Conservation (phyloP, 1,140 invertebrate genomes). For the Sycobia sp. region DNA sequence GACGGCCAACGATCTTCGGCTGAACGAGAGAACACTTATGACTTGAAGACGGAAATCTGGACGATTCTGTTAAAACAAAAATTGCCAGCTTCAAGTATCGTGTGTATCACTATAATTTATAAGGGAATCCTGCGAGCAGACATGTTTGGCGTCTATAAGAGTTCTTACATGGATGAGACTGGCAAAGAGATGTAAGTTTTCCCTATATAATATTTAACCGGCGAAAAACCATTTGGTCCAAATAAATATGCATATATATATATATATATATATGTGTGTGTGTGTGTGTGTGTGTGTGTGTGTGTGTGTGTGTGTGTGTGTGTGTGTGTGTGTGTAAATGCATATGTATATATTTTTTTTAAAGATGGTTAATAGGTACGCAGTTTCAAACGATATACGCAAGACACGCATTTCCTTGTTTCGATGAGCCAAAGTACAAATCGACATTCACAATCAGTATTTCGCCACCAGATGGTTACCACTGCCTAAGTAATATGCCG, state of each 20-base stretch:
- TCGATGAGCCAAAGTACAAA: slow-evolving; percentile 92
- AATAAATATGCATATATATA: background rate
- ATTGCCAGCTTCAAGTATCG: slow-evolving; percentile 53
- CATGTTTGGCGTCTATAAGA: slow-evolving; percentile 71
- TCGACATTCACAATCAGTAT: slow-evolving; percentile 81
- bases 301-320: too few species aligned
- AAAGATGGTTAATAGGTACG: slow-evolving; percentile 80
- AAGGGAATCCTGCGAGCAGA: slow-evolving; percentile 44
- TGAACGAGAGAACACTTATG: slow-evolving; percentile 40
- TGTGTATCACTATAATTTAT: slow-evolving; percentile 37
- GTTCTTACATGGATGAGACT: slow-evolving; percentile 73
- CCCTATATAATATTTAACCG: too few species aligned
- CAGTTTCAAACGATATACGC: slow-evolving; percentile 90
- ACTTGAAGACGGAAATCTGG: slow-evolving; percentile 70
- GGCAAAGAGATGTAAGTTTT: slow-evolving; percentile 67
- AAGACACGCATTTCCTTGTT: slow-evolving; percentile 90
- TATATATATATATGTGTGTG: too few species aligned
- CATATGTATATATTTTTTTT: slow-evolving; percentile 34
- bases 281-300: too few species aligned
- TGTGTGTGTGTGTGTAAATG: too few species aligned
- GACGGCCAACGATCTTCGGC: background rate
- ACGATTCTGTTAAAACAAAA: slow-evolving; percentile 64
- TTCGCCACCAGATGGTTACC: slow-evolving; percentile 66
- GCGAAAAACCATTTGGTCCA: background rate
- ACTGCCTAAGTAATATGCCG: slow-evolving; percentile 84